Evolutionary conservation across 2,797 vertebrate genomes (phyloP).

Genomic region (Sandelia bainsii): DNA sequence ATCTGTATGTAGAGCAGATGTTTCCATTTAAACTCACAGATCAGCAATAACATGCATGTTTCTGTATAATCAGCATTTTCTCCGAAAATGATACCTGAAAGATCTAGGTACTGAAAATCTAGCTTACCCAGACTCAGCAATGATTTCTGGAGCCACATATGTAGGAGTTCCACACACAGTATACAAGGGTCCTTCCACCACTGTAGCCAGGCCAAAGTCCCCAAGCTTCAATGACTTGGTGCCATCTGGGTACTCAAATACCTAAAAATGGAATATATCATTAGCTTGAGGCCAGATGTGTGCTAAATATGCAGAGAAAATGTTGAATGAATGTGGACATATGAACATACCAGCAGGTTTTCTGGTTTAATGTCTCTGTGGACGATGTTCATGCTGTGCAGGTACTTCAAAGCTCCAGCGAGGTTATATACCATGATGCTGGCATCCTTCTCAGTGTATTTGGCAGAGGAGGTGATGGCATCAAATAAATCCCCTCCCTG

Average conservation of each 20-base stretch:
- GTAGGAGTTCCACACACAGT: slow-evolving; percentile 98
- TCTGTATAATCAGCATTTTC: neutral
- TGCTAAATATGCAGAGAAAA: neutral
- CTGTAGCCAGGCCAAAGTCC: slow-evolving; percentile 96
- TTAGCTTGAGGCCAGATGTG: neutral
- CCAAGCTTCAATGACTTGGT: slow-evolving; percentile 96
- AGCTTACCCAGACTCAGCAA: slow-evolving; percentile 93
- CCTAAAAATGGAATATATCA: slow-evolving; percentile 77
- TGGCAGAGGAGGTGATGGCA: slow-evolving; percentile 96
- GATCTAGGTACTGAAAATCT: neutral
- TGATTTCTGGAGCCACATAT: slow-evolving; percentile 98
- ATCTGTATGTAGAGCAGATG: slow-evolving; percentile 3
- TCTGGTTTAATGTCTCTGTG: slow-evolving; percentile 99
- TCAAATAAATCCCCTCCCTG: slow-evolving; percentile 98
- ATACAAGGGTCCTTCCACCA: slow-evolving; percentile 93
- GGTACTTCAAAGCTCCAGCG: slow-evolving; percentile 92
- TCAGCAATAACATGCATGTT: neutral
- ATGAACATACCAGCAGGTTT: slow-evolving; percentile 90
- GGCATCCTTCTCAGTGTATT: slow-evolving; percentile 95
- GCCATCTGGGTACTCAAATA: slow-evolving; percentile 93
- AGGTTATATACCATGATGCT: slow-evolving; percentile 95
- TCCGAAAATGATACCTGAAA: neutral
- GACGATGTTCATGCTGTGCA: slow-evolving; percentile 93
- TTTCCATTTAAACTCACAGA: slow-evolving; percentile 16
- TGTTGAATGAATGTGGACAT: neutral